Base-by-base conservation (phyloP, 1,140 invertebrate genomes). In the Drosophila grimshawi region DNA sequence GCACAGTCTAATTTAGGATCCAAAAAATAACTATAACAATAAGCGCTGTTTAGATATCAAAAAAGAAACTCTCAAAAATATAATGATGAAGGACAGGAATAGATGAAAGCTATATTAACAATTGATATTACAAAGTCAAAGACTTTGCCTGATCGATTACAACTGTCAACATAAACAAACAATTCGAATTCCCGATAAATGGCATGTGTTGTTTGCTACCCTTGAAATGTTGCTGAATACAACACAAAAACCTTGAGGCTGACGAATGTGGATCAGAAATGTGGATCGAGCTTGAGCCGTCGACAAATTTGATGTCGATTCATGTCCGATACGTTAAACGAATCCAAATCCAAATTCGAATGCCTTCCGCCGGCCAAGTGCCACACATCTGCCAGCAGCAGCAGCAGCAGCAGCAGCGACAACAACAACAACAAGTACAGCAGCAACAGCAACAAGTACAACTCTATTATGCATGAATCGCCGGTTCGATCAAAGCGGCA, bases 231-330 rank as follows among this genome's bases (percentile, higher is more conserved):
- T 45, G 53, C 41, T 53, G 46, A 46, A 70, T 11, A 10, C 11
- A 60, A 60, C 32, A 19, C 11, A 41, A 49, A 49, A 19, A 30
- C 37, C 51, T 46, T 43, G 55, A 29, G 11, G 52, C 33, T 48
- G 35, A 39, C 29, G 29, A 74, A 69, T 62, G 65, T 74, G 57
- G 64, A 61, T 45, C 71, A 55, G 35, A 52, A 8, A 19, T 19
- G 19, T 19, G 19, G 43, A 46, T 41, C 43, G 48, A 4, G 7
- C 49, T 19, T 4, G 46, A 60, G 55, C 19, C 52, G 69, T 63
- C 68, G 62, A 71, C 53, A 66, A 66, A 72, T 72, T 72, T 66
- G 69, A 32, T 61, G 63, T 66, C 70, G 63, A 71, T 39, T 70
- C 67, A 63, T 63, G 59, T 68, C 55, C 55, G 37, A 70, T 61